Conservation (phyloP, 2,113 vertebrate species). For the Rallus limicola region DNA sequence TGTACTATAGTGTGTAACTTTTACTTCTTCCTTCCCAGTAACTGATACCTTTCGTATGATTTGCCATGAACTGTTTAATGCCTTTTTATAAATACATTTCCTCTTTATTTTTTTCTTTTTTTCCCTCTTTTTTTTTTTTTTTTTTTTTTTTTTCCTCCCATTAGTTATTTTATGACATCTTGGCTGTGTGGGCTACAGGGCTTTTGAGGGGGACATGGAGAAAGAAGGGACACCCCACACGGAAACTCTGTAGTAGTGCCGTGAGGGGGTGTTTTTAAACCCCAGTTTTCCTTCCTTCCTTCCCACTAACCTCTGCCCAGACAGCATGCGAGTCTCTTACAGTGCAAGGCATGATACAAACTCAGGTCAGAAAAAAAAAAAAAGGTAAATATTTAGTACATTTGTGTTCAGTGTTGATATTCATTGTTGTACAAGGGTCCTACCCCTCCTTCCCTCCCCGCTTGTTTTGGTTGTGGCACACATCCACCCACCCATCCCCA, state of each 20-base stretch:
- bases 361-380: constrained; percentile 91
- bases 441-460: constrained; percentile 24
- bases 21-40: constrained; percentile 71
- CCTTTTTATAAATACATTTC: constrained; percentile 84
- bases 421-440: constrained; percentile 49
- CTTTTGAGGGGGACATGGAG: constrained; percentile 3
- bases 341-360: constrained; percentile 81
- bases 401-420: constrained; percentile 70
- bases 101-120: constrained; percentile 49
- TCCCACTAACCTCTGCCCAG: constrained; percentile 37
- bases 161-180: constrained; percentile 56
- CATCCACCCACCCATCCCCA: constrained; percentile 1
- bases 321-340: constrained; percentile 62
- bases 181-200: constrained; percentile 71
- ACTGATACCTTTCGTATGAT: constrained; percentile 76
- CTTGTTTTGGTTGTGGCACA: constrained; percentile 59
- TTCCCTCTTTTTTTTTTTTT: not conserved
- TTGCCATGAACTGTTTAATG: constrained; percentile 87
- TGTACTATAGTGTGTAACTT: constrained; percentile 79
- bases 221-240: not conserved
- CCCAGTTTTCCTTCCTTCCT: not conserved
- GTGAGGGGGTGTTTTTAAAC: not conserved
- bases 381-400: constrained; percentile 68
- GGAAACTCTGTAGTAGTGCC: not conserved
- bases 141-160: not conserved